Conservation (phyloP, 2,797 vertebrate species). For the Thamnophis elegans region DNA sequence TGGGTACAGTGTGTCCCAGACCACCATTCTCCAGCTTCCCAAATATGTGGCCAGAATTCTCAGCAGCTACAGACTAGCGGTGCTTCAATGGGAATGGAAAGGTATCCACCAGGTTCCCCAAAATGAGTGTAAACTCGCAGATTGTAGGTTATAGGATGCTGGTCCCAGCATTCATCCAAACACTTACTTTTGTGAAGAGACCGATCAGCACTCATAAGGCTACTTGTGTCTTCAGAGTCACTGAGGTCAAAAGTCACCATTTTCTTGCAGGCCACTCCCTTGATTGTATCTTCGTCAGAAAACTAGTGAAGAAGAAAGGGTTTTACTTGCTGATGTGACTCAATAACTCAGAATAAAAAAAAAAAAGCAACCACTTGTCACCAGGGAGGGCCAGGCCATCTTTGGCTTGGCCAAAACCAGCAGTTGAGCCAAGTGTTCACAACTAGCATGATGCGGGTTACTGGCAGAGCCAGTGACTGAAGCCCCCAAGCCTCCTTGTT, state of each 20-base stretch:
- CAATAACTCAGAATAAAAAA: background rate
- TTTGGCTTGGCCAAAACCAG: background rate
- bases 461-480: background rate
- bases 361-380: background rate
- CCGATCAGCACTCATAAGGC: constrained; percentile 58
- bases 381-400: background rate
- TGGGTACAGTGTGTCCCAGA: background rate
- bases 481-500: background rate
- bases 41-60: background rate
- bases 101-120: background rate
- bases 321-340: background rate
- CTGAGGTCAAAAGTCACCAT: constrained; percentile 85
- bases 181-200: constrained; percentile 41
- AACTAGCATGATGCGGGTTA: background rate
- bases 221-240: constrained; percentile 77
- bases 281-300: constrained; percentile 74
- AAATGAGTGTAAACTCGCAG: background rate
- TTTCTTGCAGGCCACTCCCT: constrained; percentile 70
- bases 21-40: background rate
- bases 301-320: constrained; percentile 35
- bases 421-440: background rate
- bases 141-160: background rate
- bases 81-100: background rate
- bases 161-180: rapidly evolving
- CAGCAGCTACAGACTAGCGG: background rate